phyloP scores from a whole-genome alignment of 2,797 vertebrate genomes.

The Loris lydekkerianus region DNA sequence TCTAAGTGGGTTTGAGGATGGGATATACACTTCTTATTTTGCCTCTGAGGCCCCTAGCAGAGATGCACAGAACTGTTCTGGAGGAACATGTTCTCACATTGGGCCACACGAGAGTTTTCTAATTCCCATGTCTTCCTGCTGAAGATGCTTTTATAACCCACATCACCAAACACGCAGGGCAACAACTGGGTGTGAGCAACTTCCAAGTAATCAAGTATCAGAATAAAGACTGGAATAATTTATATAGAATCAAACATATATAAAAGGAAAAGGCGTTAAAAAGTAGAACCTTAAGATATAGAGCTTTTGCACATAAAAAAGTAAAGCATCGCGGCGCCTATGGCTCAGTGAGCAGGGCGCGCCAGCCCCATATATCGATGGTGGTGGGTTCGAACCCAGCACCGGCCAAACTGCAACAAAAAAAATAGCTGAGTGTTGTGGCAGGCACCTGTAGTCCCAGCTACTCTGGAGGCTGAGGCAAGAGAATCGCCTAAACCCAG shows the following conservation, averaged over 20 bases:
- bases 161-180: neutral
- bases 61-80: neutral
- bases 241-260: constrained; percentile 6
- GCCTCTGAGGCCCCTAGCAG: rapidly evolving
- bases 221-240: neutral
- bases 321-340: neutral
- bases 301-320: constrained; percentile 51
- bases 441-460: too few species aligned
- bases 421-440: too few species aligned
- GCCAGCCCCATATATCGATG: too few species aligned
- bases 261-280: constrained; percentile 13
- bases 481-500: too few species aligned
- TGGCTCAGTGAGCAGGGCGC: too few species aligned
- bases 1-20: neutral
- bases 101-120: too few species aligned
- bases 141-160: neutral
- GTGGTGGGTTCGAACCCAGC: too few species aligned
- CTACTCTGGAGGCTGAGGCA: too few species aligned
- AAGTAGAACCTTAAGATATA: neutral
- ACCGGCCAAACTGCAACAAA: too few species aligned
- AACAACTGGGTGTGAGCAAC: neutral
- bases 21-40: neutral
- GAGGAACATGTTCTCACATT: neutral
- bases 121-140: neutral
- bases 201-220: neutral